Percentiles rank a stretch among this genome's conserved stretches.
phyloP scores from a whole-genome alignment of 1,140 invertebrate species.

The Archegozetes longisetosus region DNA sequence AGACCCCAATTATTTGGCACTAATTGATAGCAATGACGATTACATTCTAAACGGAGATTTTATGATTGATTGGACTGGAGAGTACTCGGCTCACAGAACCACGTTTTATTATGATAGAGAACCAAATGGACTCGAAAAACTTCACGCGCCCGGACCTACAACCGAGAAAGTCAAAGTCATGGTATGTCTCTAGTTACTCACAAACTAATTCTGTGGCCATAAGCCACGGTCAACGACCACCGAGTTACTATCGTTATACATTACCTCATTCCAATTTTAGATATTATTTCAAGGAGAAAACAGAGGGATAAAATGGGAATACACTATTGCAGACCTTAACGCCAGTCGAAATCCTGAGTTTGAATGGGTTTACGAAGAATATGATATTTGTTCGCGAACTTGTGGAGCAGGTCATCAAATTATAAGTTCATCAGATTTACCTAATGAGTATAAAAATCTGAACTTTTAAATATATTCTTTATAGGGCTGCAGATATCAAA shows the following conservation, averaged over 20 bases:
- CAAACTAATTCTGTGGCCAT: neutral
- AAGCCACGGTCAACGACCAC: too few species aligned
- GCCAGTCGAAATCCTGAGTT: constrained; percentile 42
- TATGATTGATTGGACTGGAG: constrained; percentile 62
- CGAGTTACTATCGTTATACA: neutral
- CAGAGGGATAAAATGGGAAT: constrained; percentile 63
- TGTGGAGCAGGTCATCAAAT: constrained; percentile 51
- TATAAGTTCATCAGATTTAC: neutral
- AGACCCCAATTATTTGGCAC: constrained; percentile 63
- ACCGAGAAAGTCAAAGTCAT: neutral
- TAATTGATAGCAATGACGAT: constrained; percentile 48
- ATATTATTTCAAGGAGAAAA: constrained; percentile 63
- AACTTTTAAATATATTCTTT: too few species aligned
- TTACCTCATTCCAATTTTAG: constrained; percentile 34
- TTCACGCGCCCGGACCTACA: neutral
- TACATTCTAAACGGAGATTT: constrained; percentile 66
- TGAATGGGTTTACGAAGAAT: constrained; percentile 54
- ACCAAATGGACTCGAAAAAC: neutral
- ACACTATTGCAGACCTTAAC: constrained; percentile 51
- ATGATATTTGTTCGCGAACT: constrained; percentile 56
- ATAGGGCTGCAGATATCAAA: constrained; percentile 35
- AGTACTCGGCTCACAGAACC: constrained; percentile 65
- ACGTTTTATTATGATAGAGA: constrained; percentile 61
- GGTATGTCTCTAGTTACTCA: neutral
- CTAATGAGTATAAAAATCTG: too few species aligned